phyloP scores from a whole-genome alignment of 2,888 invertebrate genomes.

The Teleogryllus oceanicus region DNA sequence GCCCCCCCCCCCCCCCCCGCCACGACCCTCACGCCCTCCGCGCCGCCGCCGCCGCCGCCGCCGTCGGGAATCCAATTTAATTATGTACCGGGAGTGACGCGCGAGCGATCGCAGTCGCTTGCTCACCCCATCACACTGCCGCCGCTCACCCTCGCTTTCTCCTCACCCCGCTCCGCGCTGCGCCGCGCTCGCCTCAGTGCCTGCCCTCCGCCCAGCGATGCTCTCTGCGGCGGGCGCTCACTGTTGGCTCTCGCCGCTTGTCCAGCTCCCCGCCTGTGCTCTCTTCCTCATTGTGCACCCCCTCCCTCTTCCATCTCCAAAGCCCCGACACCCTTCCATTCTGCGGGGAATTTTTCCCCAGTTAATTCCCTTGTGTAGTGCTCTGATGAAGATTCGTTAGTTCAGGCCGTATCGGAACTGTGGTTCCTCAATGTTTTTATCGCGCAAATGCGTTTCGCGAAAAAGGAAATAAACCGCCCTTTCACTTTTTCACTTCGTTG shows the following conservation, averaged over 20 bases:
- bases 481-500: slow-evolving; percentile 18
- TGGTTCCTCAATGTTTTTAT: neutral
- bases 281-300: neutral
- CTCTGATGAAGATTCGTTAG: neutral
- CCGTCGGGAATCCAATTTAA: slow-evolving; percentile 6
- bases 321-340: neutral
- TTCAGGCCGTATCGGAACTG: neutral
- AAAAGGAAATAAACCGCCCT: neutral
- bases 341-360: neutral
- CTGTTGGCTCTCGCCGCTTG: too few species aligned
- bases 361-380: neutral
- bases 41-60: neutral
- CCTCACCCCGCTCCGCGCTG: too few species aligned
- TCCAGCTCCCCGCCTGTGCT: neutral
- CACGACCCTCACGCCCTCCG: neutral
- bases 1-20: neutral
- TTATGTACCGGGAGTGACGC: slow-evolving; percentile 18
- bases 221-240: too few species aligned
- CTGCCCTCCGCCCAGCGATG: neutral
- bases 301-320: neutral
- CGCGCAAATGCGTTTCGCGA: neutral
- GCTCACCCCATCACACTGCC: too few species aligned
- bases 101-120: neutral
- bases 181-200: neutral
- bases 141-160: too few species aligned